Evolutionary conservation across 2,797 vertebrate genomes (phyloP).

Genomic region (Lacerta bilineata): DNA sequence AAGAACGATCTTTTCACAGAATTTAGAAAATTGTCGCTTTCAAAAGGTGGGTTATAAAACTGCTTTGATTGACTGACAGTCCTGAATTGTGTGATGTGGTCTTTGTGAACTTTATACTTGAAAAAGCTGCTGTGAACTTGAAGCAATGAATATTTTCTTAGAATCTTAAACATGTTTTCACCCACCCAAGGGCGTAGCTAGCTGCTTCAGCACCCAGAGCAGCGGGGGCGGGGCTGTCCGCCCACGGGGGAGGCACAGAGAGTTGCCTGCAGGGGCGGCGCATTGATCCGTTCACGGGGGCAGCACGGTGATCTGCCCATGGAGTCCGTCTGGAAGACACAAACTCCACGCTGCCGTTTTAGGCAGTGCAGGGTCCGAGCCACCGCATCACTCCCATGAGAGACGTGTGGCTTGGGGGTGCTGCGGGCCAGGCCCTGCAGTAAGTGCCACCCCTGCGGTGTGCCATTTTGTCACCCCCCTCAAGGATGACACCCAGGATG

Average conservation of each 20-base stretch:
- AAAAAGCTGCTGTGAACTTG: slow-evolving; percentile 60
- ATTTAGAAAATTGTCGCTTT: slow-evolving; percentile 74
- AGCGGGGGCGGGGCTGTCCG: fast-evolving
- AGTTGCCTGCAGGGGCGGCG: too few species aligned
- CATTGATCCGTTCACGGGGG: too few species aligned
- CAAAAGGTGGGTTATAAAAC: slow-evolving; percentile 64
- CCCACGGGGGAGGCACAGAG: too few species aligned
- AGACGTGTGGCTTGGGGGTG: too few species aligned
- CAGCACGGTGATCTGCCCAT: fast-evolving
- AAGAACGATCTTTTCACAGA: slow-evolving; percentile 67
- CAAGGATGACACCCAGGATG: too few species aligned
- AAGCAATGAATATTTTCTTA: slow-evolving; percentile 52
- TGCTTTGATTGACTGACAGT: slow-evolving; percentile 70
- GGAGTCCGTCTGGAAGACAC: too few species aligned
- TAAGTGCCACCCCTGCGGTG: too few species aligned
- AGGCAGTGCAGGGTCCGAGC: fast-evolving
- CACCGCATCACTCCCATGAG: too few species aligned
- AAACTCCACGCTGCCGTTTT: too few species aligned
- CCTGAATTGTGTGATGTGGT: slow-evolving; percentile 59
- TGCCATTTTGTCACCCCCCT: too few species aligned
- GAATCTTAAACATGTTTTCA: slow-evolving; percentile 54
- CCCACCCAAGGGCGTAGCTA: neutral
- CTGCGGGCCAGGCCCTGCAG: too few species aligned
- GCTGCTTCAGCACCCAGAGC: too few species aligned
- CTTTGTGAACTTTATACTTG: slow-evolving; percentile 50